Percentiles rank a stretch among this genome's conserved stretches.
phyloP scores from a whole-genome alignment of 1,140 invertebrate genomes.

The Fopius arisanus region DNA sequence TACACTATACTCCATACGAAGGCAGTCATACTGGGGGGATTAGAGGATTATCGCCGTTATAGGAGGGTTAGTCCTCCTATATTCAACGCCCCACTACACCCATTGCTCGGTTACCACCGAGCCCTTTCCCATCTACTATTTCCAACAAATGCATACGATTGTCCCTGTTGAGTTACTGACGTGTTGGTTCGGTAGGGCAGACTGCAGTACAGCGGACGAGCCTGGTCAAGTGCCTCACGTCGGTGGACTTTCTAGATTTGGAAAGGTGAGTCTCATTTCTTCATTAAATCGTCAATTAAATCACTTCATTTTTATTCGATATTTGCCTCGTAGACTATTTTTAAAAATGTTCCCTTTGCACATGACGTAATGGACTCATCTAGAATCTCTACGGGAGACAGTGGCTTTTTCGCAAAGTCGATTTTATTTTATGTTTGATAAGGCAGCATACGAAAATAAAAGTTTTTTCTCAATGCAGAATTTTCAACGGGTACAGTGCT shows the following conservation, averaged over 20 bases:
- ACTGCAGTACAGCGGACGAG: conserved; percentile 74
- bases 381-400: too few relatives aligned
- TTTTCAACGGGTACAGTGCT: too few relatives aligned
- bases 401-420: too few relatives aligned
- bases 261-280: conserved; percentile 70
- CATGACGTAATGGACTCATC: too few relatives aligned
- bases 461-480: too few relatives aligned
- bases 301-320: not conserved
- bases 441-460: too few relatives aligned
- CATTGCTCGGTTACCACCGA: not conserved
- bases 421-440: too few relatives aligned
- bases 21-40: conserved; percentile 31
- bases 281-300: not conserved
- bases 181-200: conserved; percentile 72
- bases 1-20: not conserved
- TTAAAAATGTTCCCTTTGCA: too few relatives aligned
- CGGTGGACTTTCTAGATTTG: conserved; percentile 78
- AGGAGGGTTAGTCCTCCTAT: not conserved
- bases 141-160: conserved; percentile 36
- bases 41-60: conserved; percentile 29
- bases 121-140: not conserved
- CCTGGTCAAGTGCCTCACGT: conserved; percentile 74
- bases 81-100: not conserved
- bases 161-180: conserved; percentile 61
- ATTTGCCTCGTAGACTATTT: too few relatives aligned